phyloP scores from a whole-genome alignment of 2,797 vertebrate genomes.

The Kryptopterus vitreolus region DNA sequence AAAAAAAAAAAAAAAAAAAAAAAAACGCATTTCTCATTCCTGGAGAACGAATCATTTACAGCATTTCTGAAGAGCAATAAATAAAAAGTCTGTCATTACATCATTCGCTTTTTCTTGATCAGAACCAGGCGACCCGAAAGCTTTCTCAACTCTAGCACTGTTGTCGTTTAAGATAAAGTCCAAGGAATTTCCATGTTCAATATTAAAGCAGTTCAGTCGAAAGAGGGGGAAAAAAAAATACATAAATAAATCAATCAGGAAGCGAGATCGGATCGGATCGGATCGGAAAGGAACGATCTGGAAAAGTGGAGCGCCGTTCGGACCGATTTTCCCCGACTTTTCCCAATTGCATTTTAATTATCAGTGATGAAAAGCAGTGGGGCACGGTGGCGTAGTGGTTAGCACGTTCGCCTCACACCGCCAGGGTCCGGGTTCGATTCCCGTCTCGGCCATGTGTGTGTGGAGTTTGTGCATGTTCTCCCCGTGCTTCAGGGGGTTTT shows the following conservation, averaged over 20 bases:
- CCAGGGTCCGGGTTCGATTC: no score
- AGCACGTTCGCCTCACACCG: no score
- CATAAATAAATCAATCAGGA: conserved; percentile 7
- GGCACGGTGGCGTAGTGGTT: no score
- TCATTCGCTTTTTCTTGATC: conserved; percentile 1
- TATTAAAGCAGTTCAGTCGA: neutral
- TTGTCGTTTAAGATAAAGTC: neutral
- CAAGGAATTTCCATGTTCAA: neutral
- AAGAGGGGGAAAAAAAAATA: neutral
- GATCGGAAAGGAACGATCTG: neutral
- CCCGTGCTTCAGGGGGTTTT: no score
- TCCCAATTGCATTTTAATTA: neutral
- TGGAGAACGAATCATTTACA: neutral
- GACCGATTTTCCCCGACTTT: neutral
- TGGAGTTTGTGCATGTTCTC: no score
- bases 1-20: no score
- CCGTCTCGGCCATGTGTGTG: no score
- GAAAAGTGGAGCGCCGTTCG: neutral
- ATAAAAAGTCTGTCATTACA: neutral
- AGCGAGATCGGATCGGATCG: neutral
- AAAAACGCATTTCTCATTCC: no score
- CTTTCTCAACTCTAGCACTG: neutral
- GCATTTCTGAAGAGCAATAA: neutral
- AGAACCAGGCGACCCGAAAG: neutral
- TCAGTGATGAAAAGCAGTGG: neutral